Evolutionary conservation across 92 coral and sea anemone genomes (phyloP).

Genomic region (Pocillopora meandrina): DNA sequence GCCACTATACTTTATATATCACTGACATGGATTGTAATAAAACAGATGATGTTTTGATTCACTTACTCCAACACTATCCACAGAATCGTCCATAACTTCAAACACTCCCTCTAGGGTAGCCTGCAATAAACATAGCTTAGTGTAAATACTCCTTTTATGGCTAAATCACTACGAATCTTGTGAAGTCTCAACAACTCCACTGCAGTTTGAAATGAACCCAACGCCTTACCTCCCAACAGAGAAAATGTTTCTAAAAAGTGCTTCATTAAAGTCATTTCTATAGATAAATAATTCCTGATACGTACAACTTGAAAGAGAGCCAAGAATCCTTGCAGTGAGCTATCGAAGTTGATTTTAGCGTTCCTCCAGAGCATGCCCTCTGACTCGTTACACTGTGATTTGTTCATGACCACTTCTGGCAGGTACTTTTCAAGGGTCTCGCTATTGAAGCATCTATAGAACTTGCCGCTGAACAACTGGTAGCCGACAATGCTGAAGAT

Average conservation of each 20-base stretch:
- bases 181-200: no score
- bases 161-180: no score
- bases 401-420: slow-evolving; percentile 25
- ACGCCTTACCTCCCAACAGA: no score
- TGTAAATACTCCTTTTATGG: no score
- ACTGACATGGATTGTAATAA: no score
- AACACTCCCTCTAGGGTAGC: slow-evolving; percentile 98
- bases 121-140: slow-evolving; percentile 24
- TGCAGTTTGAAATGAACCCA: no score
- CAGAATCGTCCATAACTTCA: slow-evolving; percentile 92
- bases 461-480: slow-evolving; percentile 94
- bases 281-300: not conserved
- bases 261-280: no score
- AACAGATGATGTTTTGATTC: not conserved
- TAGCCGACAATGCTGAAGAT: slow-evolving; percentile 96
- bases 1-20: no score
- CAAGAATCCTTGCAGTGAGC: slow-evolving; percentile 86
- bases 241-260: no score
- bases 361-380: slow-evolving; percentile 76
- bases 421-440: slow-evolving; percentile 3
- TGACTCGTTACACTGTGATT: slow-evolving; percentile 20
- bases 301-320: slow-evolving; percentile 99
- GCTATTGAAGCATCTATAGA: slow-evolving; percentile 64
- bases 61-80: slow-evolving; percentile 82
- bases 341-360: slow-evolving; percentile 90